phyloP scores from a whole-genome alignment of 2,888 invertebrate genomes.

The Phaedon cochleariae region DNA sequence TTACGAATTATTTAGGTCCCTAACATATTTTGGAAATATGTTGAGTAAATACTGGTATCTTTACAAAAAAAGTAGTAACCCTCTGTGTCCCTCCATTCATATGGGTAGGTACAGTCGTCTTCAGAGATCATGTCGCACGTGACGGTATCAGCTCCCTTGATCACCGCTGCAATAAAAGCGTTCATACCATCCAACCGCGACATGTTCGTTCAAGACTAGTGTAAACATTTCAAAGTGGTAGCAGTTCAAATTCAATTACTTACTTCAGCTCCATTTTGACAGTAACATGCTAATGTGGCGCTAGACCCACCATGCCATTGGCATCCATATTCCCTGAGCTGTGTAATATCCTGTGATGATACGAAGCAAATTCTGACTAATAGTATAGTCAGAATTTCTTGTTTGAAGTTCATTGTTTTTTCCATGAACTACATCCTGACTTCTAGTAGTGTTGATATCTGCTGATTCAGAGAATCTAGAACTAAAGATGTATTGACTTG shows the following conservation, averaged over 20 bases:
- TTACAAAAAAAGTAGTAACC: too few relatives aligned
- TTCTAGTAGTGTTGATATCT: not conserved
- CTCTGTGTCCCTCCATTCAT: too few relatives aligned
- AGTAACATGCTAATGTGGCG: constrained; percentile 51
- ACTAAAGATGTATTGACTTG: not conserved
- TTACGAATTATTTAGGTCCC: too few relatives aligned
- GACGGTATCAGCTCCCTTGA: too few relatives aligned
- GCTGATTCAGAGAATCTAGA: not conserved
- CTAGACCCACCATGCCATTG: constrained; percentile 55
- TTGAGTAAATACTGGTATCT: too few relatives aligned
- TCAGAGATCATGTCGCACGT: too few relatives aligned
- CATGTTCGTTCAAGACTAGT: too few relatives aligned
- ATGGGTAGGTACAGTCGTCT: too few relatives aligned
- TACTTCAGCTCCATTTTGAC: constrained; percentile 54
- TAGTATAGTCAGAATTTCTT: not conserved
- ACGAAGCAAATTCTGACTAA: constrained; percentile 5
- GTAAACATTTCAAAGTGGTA: too few relatives aligned
- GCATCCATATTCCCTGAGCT: constrained; percentile 54
- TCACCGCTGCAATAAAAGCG: too few relatives aligned
- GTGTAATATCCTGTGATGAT: constrained; percentile 48
- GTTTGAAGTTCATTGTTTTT: constrained; percentile 1
- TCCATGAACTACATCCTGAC: constrained; percentile 7
- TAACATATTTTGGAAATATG: too few relatives aligned
- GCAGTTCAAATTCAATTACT: not conserved
- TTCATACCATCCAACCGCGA: too few relatives aligned